Evolutionary conservation across 1,140 invertebrate genomes (phyloP), one percentile per base, ranked within the genome.

Genomic region (Pseudobourletiella spinata): DNA sequence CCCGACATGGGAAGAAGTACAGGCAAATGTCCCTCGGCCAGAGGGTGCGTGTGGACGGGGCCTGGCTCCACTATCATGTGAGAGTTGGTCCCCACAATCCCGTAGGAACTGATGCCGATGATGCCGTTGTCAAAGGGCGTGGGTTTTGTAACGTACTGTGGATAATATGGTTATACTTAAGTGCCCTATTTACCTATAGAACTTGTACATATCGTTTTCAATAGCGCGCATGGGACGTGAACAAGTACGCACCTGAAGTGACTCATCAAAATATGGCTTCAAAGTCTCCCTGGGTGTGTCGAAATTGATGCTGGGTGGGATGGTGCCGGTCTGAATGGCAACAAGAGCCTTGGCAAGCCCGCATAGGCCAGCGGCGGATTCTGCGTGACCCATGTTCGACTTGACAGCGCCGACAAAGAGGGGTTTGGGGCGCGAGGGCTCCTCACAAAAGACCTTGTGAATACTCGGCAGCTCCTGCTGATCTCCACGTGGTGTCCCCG

Each of bases 1-100:
- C 90, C 91, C 15, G 88, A 88, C 51, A 87, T 84, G 2, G 84
- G 76, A 18, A 92, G 79, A 3, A 96, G 76, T 60, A 88, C 82
- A 1, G 86, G 87, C 48, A 82, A 67, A 6, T 71, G 73, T 2
- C 75, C 74, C 16, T 58, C 35, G 29, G 52, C 16, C 54, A 6
- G 43, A 29, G 42, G 58, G 39, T 26, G 43, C 28, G 26, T 63
- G 52, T 2, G 28, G 35, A 18, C 54, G 28, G 14, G 59, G 52
- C 15, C 80, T 75, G 39, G 26, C 44, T 20, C 29, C 52, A n/a
- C n/a, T n/a, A n/a, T n/a, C n/a, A n/a, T n/a, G n/a, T n/a, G n/a
- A n/a, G n/a, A n/a, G n/a, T n/a, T n/a, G n/a, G n/a, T n/a, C n/a
- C n/a, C n/a, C n/a, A n/a, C n/a, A n/a, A n/a, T n/a, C n/a, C n/a